These are phyloP conservation scores for Leucophenga montana DNA, from an alignment of 2,888 invertebrate genomes.

Conservation along the genomic window DNA sequence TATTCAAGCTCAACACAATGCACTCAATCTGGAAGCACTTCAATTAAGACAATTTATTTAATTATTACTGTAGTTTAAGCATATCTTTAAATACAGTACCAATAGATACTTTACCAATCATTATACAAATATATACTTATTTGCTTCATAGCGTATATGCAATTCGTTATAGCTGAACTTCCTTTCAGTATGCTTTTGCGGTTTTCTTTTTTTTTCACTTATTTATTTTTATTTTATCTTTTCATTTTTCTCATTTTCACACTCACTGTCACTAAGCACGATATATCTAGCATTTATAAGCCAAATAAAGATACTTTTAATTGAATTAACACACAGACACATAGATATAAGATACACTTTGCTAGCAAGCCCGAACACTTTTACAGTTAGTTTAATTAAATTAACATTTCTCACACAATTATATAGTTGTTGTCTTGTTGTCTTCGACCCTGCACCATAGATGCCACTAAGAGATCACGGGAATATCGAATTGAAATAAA, in stretches of 20 bases:
- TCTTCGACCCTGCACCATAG: constrained; percentile 71
- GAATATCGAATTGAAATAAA: constrained; percentile 63
- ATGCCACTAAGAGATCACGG: constrained; percentile 76
- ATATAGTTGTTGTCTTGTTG: constrained; percentile 24
- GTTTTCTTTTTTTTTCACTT: background rate
- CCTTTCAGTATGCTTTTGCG: background rate
- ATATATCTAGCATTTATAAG: background rate
- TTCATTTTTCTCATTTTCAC: too few relatives aligned
- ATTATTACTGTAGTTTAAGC: too few relatives aligned
- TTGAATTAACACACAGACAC: constrained; percentile 15
- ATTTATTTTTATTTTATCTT: background rate
- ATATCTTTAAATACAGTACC: too few relatives aligned
- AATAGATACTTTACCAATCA: too few relatives aligned
- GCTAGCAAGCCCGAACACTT: constrained; percentile 23
- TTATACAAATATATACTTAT: too few relatives aligned
- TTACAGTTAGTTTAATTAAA: constrained; percentile 50
- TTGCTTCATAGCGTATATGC: background rate
- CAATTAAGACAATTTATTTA: too few relatives aligned
- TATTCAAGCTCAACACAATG: too few relatives aligned
- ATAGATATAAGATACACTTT: background rate
- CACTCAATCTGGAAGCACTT: too few relatives aligned
- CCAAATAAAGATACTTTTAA: constrained; percentile 9
- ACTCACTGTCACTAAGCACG: constrained; percentile 10
- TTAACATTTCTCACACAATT: constrained; percentile 34
- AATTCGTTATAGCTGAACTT: background rate